A percentile compares a stretch with the other conserved stretches of the same genome.
These are phyloP conservation scores for Cliona cf. orientalis DNA, from an alignment of 37 sponge, comb jelly and placozoan species.

Conservation along the genomic window DNA sequence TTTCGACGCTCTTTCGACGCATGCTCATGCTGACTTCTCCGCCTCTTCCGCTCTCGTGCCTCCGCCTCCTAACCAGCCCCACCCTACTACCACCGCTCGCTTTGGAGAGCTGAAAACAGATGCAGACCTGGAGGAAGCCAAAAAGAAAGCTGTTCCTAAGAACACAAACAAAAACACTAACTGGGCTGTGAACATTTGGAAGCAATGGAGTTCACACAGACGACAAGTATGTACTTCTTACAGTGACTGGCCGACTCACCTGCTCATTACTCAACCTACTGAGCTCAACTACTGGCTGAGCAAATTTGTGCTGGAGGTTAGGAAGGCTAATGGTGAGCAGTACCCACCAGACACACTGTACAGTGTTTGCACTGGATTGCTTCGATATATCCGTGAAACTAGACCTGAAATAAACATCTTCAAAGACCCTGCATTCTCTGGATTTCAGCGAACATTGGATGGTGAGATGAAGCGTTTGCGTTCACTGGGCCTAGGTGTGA, in stretches of 20 bases:
- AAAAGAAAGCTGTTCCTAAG: constrained; percentile 11
- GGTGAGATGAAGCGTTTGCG: neutral
- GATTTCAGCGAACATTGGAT: neutral
- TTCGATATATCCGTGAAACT: too few relatives aligned
- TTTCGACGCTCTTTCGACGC: neutral
- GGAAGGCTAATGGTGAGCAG: neutral
- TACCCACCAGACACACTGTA: neutral
- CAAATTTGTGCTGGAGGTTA: neutral
- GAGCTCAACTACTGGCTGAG: too few relatives aligned
- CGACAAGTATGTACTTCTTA: neutral
- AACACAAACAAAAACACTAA: neutral
- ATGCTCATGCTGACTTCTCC: too few relatives aligned
- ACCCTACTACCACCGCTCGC: neutral
- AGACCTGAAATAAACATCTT: too few relatives aligned
- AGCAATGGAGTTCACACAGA: constrained; percentile 7
- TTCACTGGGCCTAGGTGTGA: neutral
- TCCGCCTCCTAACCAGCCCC: too few relatives aligned
- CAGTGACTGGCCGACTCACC: constrained; percentile 4
- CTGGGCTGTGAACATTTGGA: constrained; percentile 10
- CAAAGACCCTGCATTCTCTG: too few relatives aligned
- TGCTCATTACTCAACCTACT: neutral
- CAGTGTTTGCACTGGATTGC: too few relatives aligned
- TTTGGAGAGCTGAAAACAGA: constrained; percentile 3
- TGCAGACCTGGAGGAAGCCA: neutral
- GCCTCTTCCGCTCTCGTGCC: too few relatives aligned